Conservation (phyloP, 2,113 vertebrate genomes). For the Neodontobutis hainanensis region DNA sequence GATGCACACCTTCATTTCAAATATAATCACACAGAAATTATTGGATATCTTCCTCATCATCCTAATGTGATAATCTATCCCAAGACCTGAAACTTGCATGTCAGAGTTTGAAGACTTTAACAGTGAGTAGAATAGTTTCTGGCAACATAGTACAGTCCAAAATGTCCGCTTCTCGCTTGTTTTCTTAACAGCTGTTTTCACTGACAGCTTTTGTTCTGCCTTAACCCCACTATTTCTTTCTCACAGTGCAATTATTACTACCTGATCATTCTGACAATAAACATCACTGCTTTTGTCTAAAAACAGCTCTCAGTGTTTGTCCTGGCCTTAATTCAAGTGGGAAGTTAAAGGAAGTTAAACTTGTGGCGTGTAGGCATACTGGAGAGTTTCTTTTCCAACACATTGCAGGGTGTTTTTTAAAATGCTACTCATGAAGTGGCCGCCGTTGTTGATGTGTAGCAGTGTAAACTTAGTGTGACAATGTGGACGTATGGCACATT, state of each 20-base stretch:
- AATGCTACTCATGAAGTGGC: slow-evolving; percentile 36
- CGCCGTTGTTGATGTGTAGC: slow-evolving; percentile 46
- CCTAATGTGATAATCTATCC: no score
- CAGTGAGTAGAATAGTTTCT: slow-evolving; percentile 52
- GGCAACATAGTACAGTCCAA: slow-evolving; percentile 53
- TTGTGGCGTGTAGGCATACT: no score
- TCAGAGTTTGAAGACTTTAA: slow-evolving; percentile 35
- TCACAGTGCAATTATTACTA: slow-evolving; percentile 59
- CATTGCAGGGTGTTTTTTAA: no score
- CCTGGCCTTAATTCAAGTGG: no score
- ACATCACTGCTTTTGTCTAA: slow-evolving; percentile 48
- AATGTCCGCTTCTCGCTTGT: slow-evolving; percentile 64
- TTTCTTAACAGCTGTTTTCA: slow-evolving; percentile 65
- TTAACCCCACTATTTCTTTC: slow-evolving; percentile 62
- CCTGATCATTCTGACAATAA: slow-evolving; percentile 65
- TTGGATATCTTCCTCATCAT: no score
- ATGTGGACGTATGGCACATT: slow-evolving; percentile 54
- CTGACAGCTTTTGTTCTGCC: slow-evolving; percentile 49
- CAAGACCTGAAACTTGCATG: no score
- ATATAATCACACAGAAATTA: no score
- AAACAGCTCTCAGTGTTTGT: slow-evolving; percentile 38
- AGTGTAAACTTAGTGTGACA: slow-evolving; percentile 52
- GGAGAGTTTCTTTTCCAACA: neutral
- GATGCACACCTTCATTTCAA: no score
- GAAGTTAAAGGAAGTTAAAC: no score